A percentile compares a stretch with the other conserved stretches of the same genome.
These are phyloP conservation scores for Eurytoma adleriae DNA, from an alignment of 2,888 invertebrate species.

Conservation along the genomic window DNA sequence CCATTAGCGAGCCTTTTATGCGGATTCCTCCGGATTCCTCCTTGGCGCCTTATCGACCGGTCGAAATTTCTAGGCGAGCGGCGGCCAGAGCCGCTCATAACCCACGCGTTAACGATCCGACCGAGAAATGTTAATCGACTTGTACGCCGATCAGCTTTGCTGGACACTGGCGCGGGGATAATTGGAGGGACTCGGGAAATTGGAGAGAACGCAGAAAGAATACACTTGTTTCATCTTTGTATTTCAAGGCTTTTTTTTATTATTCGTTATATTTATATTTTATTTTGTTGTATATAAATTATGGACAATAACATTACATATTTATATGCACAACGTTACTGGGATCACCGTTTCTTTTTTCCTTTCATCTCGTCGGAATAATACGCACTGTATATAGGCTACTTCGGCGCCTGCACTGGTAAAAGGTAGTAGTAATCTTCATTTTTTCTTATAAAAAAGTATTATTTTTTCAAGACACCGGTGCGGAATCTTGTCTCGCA, in stretches of 20 bases:
- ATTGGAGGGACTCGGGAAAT: slow-evolving; percentile 2
- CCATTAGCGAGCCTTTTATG: slow-evolving; percentile 71
- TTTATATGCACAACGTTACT: slow-evolving; percentile 65
- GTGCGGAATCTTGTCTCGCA: slow-evolving; percentile 31
- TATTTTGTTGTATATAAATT: slow-evolving; percentile 63
- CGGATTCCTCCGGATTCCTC: slow-evolving; percentile 68
- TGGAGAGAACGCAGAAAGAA: not conserved
- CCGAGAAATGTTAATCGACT: slow-evolving; percentile 56
- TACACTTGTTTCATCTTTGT: slow-evolving; percentile 47
- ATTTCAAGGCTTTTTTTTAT: slow-evolving; percentile 42
- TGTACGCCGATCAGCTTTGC: slow-evolving; percentile 19
- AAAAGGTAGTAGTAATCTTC: slow-evolving; percentile 53
- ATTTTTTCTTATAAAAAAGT: slow-evolving; percentile 48
- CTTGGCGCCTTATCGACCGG: slow-evolving; percentile 68
- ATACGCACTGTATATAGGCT: slow-evolving; percentile 32
- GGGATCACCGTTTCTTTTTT: slow-evolving; percentile 63
- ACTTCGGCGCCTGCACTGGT: slow-evolving; percentile 61
- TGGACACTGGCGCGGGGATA: slow-evolving; percentile 1
- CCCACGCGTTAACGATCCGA: slow-evolving; percentile 50
- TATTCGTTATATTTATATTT: slow-evolving; percentile 56
- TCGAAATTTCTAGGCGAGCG: slow-evolving; percentile 63
- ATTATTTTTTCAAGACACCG: slow-evolving; percentile 21
- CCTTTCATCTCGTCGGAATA: slow-evolving; percentile 48
- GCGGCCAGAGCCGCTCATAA: slow-evolving; percentile 11
- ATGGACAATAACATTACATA: slow-evolving; percentile 63